Evolutionary conservation across 2,888 invertebrate genomes (phyloP).

Genomic region (Magallana nippona): DNA sequence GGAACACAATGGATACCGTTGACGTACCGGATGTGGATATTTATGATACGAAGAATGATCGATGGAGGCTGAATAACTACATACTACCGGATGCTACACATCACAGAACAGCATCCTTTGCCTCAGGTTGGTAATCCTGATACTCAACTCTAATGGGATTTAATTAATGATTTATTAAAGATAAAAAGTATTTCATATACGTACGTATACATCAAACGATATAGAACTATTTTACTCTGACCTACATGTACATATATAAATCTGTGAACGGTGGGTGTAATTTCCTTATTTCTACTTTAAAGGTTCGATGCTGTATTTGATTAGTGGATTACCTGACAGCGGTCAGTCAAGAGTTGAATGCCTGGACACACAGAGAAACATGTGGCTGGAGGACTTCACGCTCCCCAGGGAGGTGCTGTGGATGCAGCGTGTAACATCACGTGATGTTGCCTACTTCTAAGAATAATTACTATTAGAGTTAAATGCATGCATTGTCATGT

Average conservation of each 20-base stretch:
- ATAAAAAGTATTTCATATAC: no score
- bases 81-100: background rate
- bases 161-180: no score
- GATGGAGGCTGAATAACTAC: background rate
- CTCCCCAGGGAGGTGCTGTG: background rate
- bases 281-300: background rate
- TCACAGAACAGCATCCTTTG: slow-evolving; percentile 14
- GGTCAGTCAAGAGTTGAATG: background rate
- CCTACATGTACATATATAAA: no score
- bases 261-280: no score
- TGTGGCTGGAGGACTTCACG: background rate
- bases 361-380: background rate
- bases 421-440: background rate
- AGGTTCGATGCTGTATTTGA: background rate
- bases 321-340: background rate
- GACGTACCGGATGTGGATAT: slow-evolving; percentile 55
- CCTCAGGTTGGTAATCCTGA: background rate
- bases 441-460: background rate
- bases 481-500: no score
- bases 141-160: no score
- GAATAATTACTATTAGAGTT: background rate
- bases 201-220: no score
- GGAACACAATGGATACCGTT: slow-evolving; percentile 48
- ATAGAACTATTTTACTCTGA: no score
- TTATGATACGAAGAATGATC: slow-evolving; percentile 55